phyloP scores from a whole-genome alignment of 1,140 invertebrate genomes.

The Drosophila ananassae region DNA sequence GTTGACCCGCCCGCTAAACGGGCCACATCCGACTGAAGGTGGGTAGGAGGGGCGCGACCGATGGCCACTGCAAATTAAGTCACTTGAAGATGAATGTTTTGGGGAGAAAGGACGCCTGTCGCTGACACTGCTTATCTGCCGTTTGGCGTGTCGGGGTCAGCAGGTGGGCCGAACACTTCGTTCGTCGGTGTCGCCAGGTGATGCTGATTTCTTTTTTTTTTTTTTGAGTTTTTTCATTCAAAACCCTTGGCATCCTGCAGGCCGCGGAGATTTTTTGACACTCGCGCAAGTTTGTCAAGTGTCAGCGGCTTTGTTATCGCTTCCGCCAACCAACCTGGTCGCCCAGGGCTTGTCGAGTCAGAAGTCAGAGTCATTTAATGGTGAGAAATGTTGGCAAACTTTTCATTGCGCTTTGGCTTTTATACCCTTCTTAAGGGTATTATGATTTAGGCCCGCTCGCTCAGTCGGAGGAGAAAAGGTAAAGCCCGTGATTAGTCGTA shows the following conservation, averaged over 20 bases:
- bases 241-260: neutral
- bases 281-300: slow-evolving; percentile 77
- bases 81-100: slow-evolving; percentile 55
- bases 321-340: slow-evolving; percentile 66
- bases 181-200: slow-evolving; percentile 43
- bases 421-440: slow-evolving; percentile 38
- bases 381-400: slow-evolving; percentile 74
- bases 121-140: slow-evolving; percentile 54
- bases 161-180: slow-evolving; percentile 44
- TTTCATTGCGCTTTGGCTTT: slow-evolving; percentile 54
- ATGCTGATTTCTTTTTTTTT: slow-evolving; percentile 4
- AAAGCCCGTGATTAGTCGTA: slow-evolving; percentile 29
- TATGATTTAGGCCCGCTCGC: slow-evolving; percentile 8
- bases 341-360: slow-evolving; percentile 37
- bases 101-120: slow-evolving; percentile 29
- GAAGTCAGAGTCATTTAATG: slow-evolving; percentile 59
- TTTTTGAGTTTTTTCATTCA: slow-evolving; percentile 6
- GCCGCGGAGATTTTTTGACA: slow-evolving; percentile 50
- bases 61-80: slow-evolving; percentile 63
- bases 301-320: slow-evolving; percentile 82
- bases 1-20: slow-evolving; percentile 26
- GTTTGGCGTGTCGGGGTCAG: slow-evolving; percentile 40
- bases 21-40: slow-evolving; percentile 24
- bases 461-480: neutral
- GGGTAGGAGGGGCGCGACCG: neutral